Evolutionary conservation across 2,888 invertebrate genomes (phyloP), one percentile per base, ranked within the genome.

Genomic region (Amiota communis): DNA sequence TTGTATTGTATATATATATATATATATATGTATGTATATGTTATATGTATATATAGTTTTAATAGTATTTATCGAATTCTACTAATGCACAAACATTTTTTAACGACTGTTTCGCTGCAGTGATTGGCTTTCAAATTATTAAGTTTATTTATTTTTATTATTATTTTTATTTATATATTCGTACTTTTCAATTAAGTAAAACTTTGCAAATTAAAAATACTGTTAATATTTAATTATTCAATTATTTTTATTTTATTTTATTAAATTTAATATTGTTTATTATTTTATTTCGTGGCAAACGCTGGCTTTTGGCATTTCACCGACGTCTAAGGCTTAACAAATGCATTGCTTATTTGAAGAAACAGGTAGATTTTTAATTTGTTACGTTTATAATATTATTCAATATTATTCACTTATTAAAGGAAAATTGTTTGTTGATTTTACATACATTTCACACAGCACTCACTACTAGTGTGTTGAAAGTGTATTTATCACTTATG

Each of bases 11-110:
- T 36, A 6, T 36, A 36, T 36, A 6, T 36, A 36, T 36, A 36
- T 36, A 6, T 36, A 36, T 36, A 6, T 36, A 36, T 36, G 8
- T 36, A 36, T 36, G 36, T 36, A 6, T 36, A 36, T 36, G 6
- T 36, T 36, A 36, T 36, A 6, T 36, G 36, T 36, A 36, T 36
- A 36, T 36, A 36, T 36, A 36, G 36, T 36, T 36, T 36, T 36
- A 36, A 36, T 36, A 36, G 36, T 36, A 36, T 36, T 36, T 36
- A 36, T 36, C 36, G 36, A 36, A 36, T 36, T 48, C 65, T 65
- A 65, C 49, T 65, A 65, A 65, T 65, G 65, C 65, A 65, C 65
- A 65, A 48, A 65, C 48, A 49, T 65, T 65, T 65, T 65, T 65
- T 61, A 61, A 61, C 23, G 48, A 17, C 65, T 48, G 36, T 65